These are phyloP conservation scores for Ciona savignyi DNA, from an alignment of 23 tunicate genomes.

Conservation along the genomic window DNA sequence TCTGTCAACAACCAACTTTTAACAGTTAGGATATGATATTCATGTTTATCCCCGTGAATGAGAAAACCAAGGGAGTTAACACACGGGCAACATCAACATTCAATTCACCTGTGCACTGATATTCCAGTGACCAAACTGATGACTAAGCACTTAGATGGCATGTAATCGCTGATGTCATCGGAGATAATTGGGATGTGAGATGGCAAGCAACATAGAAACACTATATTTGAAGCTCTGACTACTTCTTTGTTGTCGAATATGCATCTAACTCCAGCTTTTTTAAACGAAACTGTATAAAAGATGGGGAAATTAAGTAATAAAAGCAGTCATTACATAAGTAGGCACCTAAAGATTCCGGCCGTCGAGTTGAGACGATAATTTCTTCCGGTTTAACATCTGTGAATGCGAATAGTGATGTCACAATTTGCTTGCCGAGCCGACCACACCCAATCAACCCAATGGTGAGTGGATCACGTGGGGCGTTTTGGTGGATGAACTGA, in stretches of 20 bases:
- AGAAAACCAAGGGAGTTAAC: too few relatives aligned
- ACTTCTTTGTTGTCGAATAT: conserved; percentile 55
- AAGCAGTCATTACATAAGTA: conserved; percentile 1
- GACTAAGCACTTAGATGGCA: conserved; percentile 38
- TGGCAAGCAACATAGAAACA: conserved; percentile 70
- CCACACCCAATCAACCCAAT: conserved; percentile 86
- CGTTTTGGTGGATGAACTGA: conserved; percentile 40
- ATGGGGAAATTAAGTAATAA: neutral
- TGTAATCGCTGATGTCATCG: conserved; percentile 31
- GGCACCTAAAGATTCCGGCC: conserved; percentile 50
- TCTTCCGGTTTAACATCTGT: conserved; percentile 62
- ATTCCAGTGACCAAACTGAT: conserved; percentile 67
- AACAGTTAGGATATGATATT: too few relatives aligned
- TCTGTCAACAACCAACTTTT: too few relatives aligned
- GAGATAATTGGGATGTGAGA: conserved; percentile 43
- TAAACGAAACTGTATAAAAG: conserved; percentile 38
- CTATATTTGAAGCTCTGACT: conserved; percentile 39
- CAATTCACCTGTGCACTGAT: conserved; percentile 46
- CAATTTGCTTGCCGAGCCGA: conserved; percentile 74
- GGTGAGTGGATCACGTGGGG: conserved; percentile 49
- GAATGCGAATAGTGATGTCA: conserved; percentile 41
- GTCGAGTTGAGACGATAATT: conserved; percentile 65
- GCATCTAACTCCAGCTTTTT: conserved; percentile 59
- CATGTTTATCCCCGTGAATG: too few relatives aligned
- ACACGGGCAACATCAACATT: neutral